Percentiles rank a stretch among this genome's conserved stretches.
phyloP scores from a whole-genome alignment of 2,113 vertebrate species.

The Python bivittatus region DNA sequence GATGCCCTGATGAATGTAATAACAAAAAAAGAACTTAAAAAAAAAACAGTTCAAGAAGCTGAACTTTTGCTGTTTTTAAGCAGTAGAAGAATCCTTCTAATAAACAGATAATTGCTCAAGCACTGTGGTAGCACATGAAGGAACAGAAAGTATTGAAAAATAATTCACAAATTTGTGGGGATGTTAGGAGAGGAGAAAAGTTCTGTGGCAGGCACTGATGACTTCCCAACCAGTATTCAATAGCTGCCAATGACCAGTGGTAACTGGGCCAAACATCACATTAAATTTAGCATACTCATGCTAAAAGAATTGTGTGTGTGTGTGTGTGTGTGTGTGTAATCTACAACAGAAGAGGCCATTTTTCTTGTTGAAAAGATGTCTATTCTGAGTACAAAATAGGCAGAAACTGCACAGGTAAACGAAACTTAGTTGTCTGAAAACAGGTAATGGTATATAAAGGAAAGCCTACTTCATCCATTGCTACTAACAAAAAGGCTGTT shows the following conservation, averaged over 20 bases:
- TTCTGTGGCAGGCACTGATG: not conserved
- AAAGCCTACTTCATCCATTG: not conserved
- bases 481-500: not conserved
- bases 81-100: not conserved
- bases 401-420: not conserved
- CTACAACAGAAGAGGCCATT: not conserved
- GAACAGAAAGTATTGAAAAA: not conserved
- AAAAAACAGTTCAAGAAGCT: not conserved
- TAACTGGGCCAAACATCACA: not conserved
- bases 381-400: not conserved
- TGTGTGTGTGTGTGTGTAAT: not conserved
- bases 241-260: not conserved
- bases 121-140: not conserved
- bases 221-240: not conserved
- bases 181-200: not conserved
- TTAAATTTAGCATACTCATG: not conserved
- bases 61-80: not conserved
- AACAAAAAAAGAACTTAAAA: not conserved
- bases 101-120: not conserved
- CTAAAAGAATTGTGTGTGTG: not conserved
- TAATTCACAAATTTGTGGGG: not conserved
- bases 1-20: not conserved
- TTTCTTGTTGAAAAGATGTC: not conserved
- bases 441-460: not conserved
- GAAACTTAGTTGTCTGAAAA: not conserved